phyloP scores from a whole-genome alignment of 2,797 vertebrate genomes.

The Melanotaenia trifasciata region DNA sequence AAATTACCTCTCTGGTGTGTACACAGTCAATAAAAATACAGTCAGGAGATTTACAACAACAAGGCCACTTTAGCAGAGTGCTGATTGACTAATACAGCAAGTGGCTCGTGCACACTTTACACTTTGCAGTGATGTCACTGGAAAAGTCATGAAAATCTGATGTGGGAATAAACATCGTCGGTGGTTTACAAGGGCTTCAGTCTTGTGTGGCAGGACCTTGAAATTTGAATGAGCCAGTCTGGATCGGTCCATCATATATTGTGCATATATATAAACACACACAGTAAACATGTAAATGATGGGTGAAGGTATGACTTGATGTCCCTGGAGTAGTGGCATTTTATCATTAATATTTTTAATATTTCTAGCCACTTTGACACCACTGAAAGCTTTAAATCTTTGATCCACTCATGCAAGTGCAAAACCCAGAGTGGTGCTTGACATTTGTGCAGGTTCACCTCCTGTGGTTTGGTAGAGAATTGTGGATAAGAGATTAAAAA shows the following conservation, averaged over 20 bases:
- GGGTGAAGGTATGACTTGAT: constrained; percentile 58
- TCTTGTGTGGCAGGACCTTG: constrained; percentile 69
- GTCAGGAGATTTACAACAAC: constrained; percentile 58
- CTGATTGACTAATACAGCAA: constrained; percentile 50
- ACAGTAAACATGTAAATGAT: constrained; percentile 81
- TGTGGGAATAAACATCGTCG: constrained; percentile 75
- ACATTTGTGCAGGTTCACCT: constrained; percentile 82
- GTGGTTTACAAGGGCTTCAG: constrained; percentile 73
- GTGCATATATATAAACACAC: too few species aligned
- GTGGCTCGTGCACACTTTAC: constrained; percentile 59
- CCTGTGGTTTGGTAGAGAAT: constrained; percentile 51
- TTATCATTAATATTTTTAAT: constrained; percentile 74
- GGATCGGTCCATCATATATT: too few species aligned
- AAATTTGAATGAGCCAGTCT: constrained; percentile 69
- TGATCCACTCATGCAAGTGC: constrained; percentile 74
- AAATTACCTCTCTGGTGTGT: constrained; percentile 41
- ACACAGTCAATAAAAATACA: constrained; percentile 61
- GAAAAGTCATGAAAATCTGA: constrained; percentile 62
- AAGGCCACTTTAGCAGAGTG: constrained; percentile 63
- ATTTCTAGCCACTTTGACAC: constrained; percentile 79
- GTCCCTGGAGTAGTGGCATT: constrained; percentile 72
- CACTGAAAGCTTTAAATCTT: constrained; percentile 86
- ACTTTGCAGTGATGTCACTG: constrained; percentile 69
- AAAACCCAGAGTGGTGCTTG: constrained; percentile 72
- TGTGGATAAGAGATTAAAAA: constrained; percentile 34